Evolutionary conservation across 2,113 vertebrate species (phyloP), one percentile per base, ranked within the genome.

Genomic region (Leiothrix lutea): DNA sequence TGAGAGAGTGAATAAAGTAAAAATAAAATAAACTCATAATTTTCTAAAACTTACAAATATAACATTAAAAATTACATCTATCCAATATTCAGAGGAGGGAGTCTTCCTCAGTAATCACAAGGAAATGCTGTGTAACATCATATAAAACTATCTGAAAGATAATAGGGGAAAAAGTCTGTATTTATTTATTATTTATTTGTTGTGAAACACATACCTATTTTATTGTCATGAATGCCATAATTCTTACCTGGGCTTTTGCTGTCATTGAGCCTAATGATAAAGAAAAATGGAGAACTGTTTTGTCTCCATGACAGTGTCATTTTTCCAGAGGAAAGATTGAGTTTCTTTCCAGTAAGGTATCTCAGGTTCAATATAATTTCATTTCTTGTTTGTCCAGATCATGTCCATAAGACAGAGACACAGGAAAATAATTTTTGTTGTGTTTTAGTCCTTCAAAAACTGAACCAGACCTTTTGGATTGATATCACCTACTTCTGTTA

Each of bases 351-450:
- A 56, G 22, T 84, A 42, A 77, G 20, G 2, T 26, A 33, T 50
- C 26, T 28, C 29, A 79, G 24, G 47, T 33, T 15, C 8, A 79
- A 12, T 51, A 58, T 11, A 3, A 51, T n/a, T 71, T 79, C 1
- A 67, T 74, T 69, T 90, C 9, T 80, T 2, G 4, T 50, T 80
- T 94, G 6, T 12, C 36, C 9, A 70, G 35, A 62, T 71, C 16
- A 74, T 35, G 5, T 35, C 60, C 12, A 16, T 84, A 60, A 56
- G 54, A 29, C 16, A 71, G 29, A 64, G 24, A 53, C 6, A 58
- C 0, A 36, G 2, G 10, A 54, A 56, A 80, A 33, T 0, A 6
- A 25, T 45, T 86, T 53, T 77, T 69, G 23, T 38, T 50, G 2
- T 5, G 0, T 12, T 78, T 74, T 56, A 82, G 29, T 33, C 21